Evolutionary conservation across 2,888 invertebrate genomes (phyloP), one percentile per base, ranked within the genome.

Genomic region (Andrena marginata): DNA sequence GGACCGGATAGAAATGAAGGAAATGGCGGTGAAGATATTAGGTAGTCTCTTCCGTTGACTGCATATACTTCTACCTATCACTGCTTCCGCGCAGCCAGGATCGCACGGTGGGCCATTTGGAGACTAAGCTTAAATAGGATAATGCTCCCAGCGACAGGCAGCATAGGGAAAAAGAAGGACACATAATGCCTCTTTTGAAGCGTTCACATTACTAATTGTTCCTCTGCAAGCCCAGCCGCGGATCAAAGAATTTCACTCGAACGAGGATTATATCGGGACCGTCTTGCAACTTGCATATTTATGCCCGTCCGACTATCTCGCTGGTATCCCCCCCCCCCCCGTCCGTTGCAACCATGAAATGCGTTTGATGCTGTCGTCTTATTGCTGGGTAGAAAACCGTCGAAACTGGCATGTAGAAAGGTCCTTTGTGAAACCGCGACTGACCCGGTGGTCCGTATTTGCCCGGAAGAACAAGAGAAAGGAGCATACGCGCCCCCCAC

Each of bases 361-460:
- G 82, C 81, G 86, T 89, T 88, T 82, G 87, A 85, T 64, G 79
- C 33, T 69, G 63, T 77, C 86, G 64, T 82, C 84, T 87, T 85
- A 77, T 81, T 71, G 65, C 65, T 70, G 20, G 49, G 31, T 23
- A 31, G 49, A 63, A 63, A 74, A 77, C 56, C 72, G 80, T 78
- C 79, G 78, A 70, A 72, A 78, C 72, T 64, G 51, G 69, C 63
- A 74, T 60, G 48, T 8, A 63, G 65, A 67, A 62, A 74, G 26
- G 59, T 69, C 79, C 89, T 89, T 89, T 89, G 86, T 86, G 76
- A 77, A 76, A 77, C 69, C 69, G 60, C 84, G 79, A 64, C 75
- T 82, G 86, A 84, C 84, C 84, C 59, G 69, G 64, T 77, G 77
- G 83, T 67, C 74, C 69, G 33, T 72, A 77, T 74, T 77, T 79